A percentile compares a stretch with the other conserved stretches of the same genome.
Evolutionary conservation across 2,113 vertebrate species (phyloP).

Genomic region (Ifrita kowaldi): DNA sequence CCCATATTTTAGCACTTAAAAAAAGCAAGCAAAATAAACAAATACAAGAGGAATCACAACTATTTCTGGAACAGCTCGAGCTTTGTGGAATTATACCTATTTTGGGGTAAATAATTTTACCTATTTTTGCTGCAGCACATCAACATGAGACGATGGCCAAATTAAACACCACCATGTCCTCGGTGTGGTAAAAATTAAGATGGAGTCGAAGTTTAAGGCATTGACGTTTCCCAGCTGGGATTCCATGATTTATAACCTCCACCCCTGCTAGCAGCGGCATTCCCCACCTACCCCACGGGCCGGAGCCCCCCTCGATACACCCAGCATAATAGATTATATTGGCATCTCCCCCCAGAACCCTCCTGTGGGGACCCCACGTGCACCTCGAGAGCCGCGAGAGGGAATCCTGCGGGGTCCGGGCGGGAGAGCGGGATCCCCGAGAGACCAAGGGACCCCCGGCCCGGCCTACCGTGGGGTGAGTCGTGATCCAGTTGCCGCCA

Average conservation of each 20-base stretch:
- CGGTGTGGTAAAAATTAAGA: not conserved
- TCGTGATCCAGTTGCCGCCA: conserved; percentile 3
- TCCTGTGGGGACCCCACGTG: not conserved
- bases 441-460: too few species aligned
- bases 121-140: not conserved
- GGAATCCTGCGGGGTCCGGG: not conserved
- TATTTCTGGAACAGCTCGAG: not conserved
- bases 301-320: not conserved
- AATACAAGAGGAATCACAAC: not conserved
- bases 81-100: not conserved
- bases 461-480: conserved; percentile 38
- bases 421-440: not conserved
- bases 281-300: too few species aligned
- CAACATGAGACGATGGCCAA: not conserved
- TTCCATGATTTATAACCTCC: not conserved
- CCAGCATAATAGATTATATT: fast-evolving
- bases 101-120: not conserved
- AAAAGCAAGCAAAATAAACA: not conserved
- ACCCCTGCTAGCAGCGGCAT: too few species aligned
- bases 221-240: not conserved
- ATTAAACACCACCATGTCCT: not conserved
- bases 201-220: not conserved
- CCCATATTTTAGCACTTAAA: not conserved
- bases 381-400: not conserved
- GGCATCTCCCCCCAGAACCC: not conserved